A percentile compares a stretch with the other conserved stretches of the same genome.
Evolutionary conservation across 2,797 vertebrate species (phyloP).

Genomic region (Natrix natrix): DNA sequence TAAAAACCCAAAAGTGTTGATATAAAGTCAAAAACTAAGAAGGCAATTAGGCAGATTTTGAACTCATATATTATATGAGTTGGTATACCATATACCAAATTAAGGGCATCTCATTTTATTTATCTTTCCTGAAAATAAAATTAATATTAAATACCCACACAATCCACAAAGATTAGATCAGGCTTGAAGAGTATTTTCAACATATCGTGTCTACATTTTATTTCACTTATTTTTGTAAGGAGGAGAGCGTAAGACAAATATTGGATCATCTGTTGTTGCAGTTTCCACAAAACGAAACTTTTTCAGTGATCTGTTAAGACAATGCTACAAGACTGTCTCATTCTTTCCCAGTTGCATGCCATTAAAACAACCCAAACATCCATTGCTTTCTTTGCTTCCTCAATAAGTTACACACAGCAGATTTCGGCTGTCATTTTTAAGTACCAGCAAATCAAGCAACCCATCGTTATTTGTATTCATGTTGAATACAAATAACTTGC

Average conservation of each 20-base stretch:
- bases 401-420: conserved; percentile 13
- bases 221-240: conserved; percentile 56
- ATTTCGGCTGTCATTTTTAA: conserved; percentile 8
- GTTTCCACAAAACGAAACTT: conserved; percentile 49
- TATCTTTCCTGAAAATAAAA: conserved; percentile 57
- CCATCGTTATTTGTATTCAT: background rate
- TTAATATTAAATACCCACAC: conserved; percentile 64
- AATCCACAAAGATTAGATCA: conserved; percentile 61
- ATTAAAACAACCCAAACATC: conserved; percentile 32
- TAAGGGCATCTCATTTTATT: conserved; percentile 59
- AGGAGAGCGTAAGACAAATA: conserved; percentile 51
- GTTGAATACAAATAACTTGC: conserved; percentile 38
- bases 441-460: conserved; percentile 25
- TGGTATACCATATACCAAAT: conserved; percentile 46
- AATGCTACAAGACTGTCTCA: conserved; percentile 23
- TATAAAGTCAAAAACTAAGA: conserved; percentile 36
- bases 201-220: conserved; percentile 69
- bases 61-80: conserved; percentile 39
- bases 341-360: conserved; percentile 11
- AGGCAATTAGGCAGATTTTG: conserved; percentile 35
- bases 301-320: conserved; percentile 30
- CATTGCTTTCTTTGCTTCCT: conserved; percentile 26
- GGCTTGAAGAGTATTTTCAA: conserved; percentile 63
- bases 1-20: conserved; percentile 20
- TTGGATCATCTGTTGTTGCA: conserved; percentile 47